Percentiles rank a stretch among this genome's conserved stretches.
Conservation (phyloP, 2,113 vertebrate genomes). For the Neogobius melanostomus region DNA sequence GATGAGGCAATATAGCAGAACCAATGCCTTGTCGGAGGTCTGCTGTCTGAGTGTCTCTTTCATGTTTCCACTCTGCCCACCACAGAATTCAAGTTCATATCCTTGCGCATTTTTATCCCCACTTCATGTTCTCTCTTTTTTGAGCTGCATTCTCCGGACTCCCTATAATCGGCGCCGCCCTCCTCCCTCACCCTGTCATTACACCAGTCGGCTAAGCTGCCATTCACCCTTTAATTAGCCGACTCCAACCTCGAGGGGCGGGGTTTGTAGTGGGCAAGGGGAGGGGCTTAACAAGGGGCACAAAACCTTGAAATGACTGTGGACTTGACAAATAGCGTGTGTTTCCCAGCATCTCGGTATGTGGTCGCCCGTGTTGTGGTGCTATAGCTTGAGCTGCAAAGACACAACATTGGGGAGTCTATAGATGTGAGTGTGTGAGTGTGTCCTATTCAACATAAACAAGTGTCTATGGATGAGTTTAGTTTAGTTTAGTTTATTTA, state of each 20-base stretch:
- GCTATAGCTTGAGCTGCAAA: constrained; percentile 42
- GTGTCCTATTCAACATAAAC: constrained; percentile 36
- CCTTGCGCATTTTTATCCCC: constrained; percentile 32
- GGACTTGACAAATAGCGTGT: constrained; percentile 50
- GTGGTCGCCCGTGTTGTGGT: constrained; percentile 38
- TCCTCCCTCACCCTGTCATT: constrained; percentile 79
- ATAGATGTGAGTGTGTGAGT: constrained; percentile 9
- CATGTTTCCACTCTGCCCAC: constrained; percentile 5
- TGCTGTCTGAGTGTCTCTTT: background rate
- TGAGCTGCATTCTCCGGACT: constrained; percentile 56
- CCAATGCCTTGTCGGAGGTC: background rate
- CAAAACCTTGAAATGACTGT: constrained; percentile 56
- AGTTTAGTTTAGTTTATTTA: no score
- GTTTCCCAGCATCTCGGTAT: constrained; percentile 54
- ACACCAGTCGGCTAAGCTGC: constrained; percentile 71
- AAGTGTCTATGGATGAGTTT: constrained; percentile 47
- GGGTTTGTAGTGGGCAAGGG: constrained; percentile 52
- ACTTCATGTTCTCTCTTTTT: constrained; percentile 57
- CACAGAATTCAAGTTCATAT: constrained; percentile 39
- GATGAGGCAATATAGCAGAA: background rate
- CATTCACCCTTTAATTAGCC: constrained; percentile 79
- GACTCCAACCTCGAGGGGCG: constrained; percentile 58
- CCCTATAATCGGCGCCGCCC: constrained; percentile 79
- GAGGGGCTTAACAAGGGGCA: constrained; percentile 47
- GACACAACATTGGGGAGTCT: constrained; percentile 44